Conservation (phyloP, 1,140 invertebrate species). For the Zaprionus capensis region DNA sequence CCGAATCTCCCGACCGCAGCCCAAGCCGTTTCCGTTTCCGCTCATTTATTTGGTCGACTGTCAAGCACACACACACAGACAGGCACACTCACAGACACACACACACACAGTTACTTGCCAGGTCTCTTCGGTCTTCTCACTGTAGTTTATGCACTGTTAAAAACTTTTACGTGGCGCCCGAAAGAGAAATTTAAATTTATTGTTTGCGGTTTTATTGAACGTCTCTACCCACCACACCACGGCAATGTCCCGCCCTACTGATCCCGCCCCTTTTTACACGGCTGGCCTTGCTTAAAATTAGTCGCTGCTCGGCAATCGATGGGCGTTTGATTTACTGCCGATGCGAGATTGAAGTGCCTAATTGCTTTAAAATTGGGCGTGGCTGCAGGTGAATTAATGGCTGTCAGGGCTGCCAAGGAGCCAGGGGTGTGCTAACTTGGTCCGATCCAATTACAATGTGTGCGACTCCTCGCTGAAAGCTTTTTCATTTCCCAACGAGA, state of each 20-base stretch:
- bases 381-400: constrained; percentile 55
- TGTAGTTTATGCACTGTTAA: constrained; percentile 71
- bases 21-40: constrained; percentile 77
- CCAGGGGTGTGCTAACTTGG: constrained; percentile 18
- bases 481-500: constrained; percentile 9
- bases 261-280: constrained; percentile 7
- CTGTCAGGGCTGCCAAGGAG: constrained; percentile 46
- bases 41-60: constrained; percentile 76
- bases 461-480: constrained; percentile 3
- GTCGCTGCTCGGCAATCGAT: constrained; percentile 68
- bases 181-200: constrained; percentile 78
- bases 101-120: constrained; percentile 11
- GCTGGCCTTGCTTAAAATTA: constrained; percentile 64
- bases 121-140: constrained; percentile 19
- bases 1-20: constrained; percentile 24
- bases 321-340: constrained; percentile 76
- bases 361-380: constrained; percentile 75
- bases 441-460: constrained; percentile 56
- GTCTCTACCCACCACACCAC: constrained; percentile 14
- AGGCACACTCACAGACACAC: background rate
- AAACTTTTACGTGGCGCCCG: constrained; percentile 64
- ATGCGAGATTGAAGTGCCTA: constrained; percentile 69
- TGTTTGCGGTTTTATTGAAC: constrained; percentile 74
- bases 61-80: constrained; percentile 55
- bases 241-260: constrained; percentile 3